Base-by-base conservation (phyloP, 2,888 invertebrate genomes). In the Microdon myrmicae region DNA sequence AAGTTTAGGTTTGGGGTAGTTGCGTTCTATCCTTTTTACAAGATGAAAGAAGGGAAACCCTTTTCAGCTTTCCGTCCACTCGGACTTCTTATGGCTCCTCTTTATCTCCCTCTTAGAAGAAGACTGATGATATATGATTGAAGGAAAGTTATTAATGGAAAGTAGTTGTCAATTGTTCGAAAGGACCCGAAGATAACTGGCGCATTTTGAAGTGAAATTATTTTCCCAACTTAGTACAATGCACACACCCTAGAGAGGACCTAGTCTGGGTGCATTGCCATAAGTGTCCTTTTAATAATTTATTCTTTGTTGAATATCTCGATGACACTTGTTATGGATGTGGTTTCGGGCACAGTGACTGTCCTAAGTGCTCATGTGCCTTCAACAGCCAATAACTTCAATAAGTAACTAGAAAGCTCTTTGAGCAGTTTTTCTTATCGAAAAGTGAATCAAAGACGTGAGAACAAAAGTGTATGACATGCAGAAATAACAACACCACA, bases 151-250 rank as follows among this genome's bases (percentile, higher is more conserved):
- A 64, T 64, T 64, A 64, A 64, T 64, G 64, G 58, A 12, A 64
- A 64, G 64, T 58, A 51, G 64, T 53, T 64, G 64, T 64, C 64
- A 64, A 64, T 60, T 58, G 58, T 64, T 47, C 64, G 45, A 53
- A 22, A 37, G 47, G 53, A 53, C 17, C 32, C 28, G 17, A 22
- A 14, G 4, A 22, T 9, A 31, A 48, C n/a, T 34, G 37, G 38
- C 17, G 22, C n/a, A 8, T 56, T 34, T 23, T 22, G 14, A 6
- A 13, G 25, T 16, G n/a, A 28, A 29, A 41, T 28, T 23, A 23
- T 22, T 17, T 25, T 43, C 26, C 26, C 17, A 25, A 45, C 22
- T 45, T 41, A 34, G 23, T 29, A 35, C 38, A 3, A 13, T 14
- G 45, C 35, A 32, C 47, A 29, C 22, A 4, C 37, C n/a, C 17